Evolutionary conservation across 2,888 invertebrate species (phyloP).

Genomic region (Notodromas monacha): DNA sequence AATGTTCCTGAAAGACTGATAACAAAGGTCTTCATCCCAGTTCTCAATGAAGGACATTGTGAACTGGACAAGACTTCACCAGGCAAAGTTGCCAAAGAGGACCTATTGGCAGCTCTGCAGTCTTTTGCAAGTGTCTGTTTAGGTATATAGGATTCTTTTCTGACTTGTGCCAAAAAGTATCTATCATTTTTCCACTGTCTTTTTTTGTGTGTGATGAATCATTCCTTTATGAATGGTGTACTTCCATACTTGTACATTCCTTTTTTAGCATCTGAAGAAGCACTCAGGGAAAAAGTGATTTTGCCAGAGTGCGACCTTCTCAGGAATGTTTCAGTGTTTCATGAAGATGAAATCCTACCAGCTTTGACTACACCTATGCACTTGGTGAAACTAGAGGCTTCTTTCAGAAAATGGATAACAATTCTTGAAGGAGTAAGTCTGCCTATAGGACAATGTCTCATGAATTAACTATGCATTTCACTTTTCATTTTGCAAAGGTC

Average conservation of each 20-base stretch:
- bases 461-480: too few relatives aligned
- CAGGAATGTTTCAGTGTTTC: too few relatives aligned
- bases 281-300: slow-evolving; percentile 9
- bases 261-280: slow-evolving; percentile 9
- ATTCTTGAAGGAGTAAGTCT: too few relatives aligned
- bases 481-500: slow-evolving; percentile 19
- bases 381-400: too few relatives aligned
- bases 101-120: slow-evolving; percentile 40
- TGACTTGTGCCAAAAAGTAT: too few relatives aligned
- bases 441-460: too few relatives aligned
- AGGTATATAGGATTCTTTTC: slow-evolving; percentile 20
- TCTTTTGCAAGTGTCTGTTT: slow-evolving; percentile 68
- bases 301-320: slow-evolving; percentile 8
- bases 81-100: slow-evolving; percentile 47
- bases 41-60: slow-evolving; percentile 15
- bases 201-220: too few relatives aligned
- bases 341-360: too few relatives aligned
- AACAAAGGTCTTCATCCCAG: slow-evolving; percentile 64
- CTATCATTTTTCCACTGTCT: too few relatives aligned
- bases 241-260: not conserved
- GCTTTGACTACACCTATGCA: too few relatives aligned
- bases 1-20: slow-evolving; percentile 58
- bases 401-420: too few relatives aligned
- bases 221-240: too few relatives aligned
- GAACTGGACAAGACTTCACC: slow-evolving; percentile 17